These are phyloP conservation scores for Gyps fulvus DNA, from an alignment of 2,113 vertebrate genomes.

Conservation along the genomic window DNA sequence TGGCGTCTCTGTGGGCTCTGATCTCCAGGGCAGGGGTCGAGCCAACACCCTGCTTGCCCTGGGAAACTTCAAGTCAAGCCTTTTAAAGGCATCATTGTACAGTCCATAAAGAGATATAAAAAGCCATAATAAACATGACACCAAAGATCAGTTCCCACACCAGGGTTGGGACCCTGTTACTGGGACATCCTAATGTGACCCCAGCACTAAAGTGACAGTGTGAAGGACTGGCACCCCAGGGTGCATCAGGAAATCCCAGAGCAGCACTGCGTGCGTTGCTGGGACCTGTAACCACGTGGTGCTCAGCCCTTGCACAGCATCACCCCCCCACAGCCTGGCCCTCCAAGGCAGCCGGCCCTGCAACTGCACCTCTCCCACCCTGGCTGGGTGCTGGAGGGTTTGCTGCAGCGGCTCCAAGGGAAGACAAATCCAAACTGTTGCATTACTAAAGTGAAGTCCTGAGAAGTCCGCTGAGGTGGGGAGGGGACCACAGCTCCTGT, in stretches of 20 bases:
- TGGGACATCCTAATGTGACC: background rate
- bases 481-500: background rate
- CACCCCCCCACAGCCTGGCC: background rate
- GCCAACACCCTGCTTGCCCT: background rate
- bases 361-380: background rate
- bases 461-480: background rate
- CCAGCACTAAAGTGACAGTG: rapidly evolving
- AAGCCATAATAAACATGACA: background rate
- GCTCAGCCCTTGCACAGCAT: background rate
- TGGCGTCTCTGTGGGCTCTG: background rate
- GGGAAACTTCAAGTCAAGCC: background rate
- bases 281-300: no score
- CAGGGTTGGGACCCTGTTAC: background rate
- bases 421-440: background rate
- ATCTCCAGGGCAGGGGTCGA: background rate
- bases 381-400: background rate
- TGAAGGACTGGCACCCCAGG: background rate
- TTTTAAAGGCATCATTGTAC: background rate
- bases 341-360: background rate
- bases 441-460: background rate
- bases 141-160: background rate
- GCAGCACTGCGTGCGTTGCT: rapidly evolving
- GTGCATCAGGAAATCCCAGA: background rate
- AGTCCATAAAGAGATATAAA: background rate
- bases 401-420: background rate